Evolutionary conservation across 2,888 invertebrate genomes (phyloP).

Genomic region (Dynastes maya): DNA sequence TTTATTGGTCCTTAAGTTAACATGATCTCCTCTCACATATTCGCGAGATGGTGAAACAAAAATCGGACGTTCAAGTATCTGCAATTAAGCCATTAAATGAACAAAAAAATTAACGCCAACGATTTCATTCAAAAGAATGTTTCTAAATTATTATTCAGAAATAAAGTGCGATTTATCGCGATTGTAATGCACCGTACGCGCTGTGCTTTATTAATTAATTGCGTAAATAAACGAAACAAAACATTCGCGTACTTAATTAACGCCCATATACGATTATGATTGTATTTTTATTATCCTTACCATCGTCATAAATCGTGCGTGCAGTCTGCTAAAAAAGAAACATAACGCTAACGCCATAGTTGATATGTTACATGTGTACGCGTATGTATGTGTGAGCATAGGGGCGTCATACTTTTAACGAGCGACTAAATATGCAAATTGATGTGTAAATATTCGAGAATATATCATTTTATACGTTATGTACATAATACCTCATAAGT

Average conservation of each 20-base stretch:
- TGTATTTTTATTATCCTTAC: conserved; percentile 25
- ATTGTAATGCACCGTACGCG: not conserved
- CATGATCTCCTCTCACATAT: too few relatives aligned
- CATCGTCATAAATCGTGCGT: conserved; percentile 13
- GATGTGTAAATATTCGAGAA: conserved; percentile 8
- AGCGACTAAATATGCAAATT: conserved; percentile 13
- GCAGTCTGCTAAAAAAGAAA: not conserved
- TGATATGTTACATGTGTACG: not conserved
- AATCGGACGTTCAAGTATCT: not conserved
- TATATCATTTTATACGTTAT: not conserved
- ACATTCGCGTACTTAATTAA: conserved; percentile 27
- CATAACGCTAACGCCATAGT: not conserved
- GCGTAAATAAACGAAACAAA: conserved; percentile 29
- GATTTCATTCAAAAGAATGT: not conserved
- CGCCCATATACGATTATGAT: conserved; percentile 19
- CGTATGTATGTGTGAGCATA: not conserved
- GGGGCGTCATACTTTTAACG: conserved; percentile 2
- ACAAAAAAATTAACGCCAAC: not conserved
- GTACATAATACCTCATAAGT: not conserved
- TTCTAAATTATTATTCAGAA: not conserved
- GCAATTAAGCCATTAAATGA: not conserved
- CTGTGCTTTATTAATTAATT: conserved; percentile 10
- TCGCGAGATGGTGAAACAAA: not conserved
- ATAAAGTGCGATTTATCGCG: not conserved
- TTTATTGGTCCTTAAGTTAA: too few relatives aligned